Evolutionary conservation across 2,113 vertebrate genomes (phyloP), one percentile per base, ranked within the genome.

Genomic region (Beaufortia kweichowensis): DNA sequence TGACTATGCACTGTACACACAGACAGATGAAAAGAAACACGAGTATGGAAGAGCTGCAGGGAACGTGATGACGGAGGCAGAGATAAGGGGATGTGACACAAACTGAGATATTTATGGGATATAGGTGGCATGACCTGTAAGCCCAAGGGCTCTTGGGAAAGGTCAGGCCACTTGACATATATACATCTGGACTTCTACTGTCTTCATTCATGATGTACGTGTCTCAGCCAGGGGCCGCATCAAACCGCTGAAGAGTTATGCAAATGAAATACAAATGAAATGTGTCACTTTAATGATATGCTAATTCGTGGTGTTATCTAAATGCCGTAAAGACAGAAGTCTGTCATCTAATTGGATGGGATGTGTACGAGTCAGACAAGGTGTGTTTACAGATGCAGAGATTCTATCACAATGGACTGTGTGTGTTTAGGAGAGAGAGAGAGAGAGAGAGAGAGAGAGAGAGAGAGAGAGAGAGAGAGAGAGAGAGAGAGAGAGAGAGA

Each of bases 271-370:
- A 64, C 71, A 75, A 82, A 82, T 82, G 71, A 31, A 31, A 48
- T 41, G 59, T 78, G 76, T 78, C 43, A 53, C 35, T 78, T 70
- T 71, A 78, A 78, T 72, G 57, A 78, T 73, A 81, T 81, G 76
- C 70, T 78, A 82, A 82, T 78, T 64, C 10, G 15, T 3, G 11
- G 61, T 75, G 76, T 75, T 75, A 61, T 70, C 64, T 78, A 78
- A 78, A 81, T 81, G 76, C 46, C 57, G 66, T 78, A 81, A 75
- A 75, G 64, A 75, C 46, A 62, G 57, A 31, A 81, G 77, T 81
- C 70, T 75, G 63, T 74, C 75, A 46, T 68, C 68, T 75, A 78
- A 82, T 73, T 39, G 53, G 55, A 24, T 28, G 64, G 59, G 80
- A 69, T 14, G 48, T 53, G 3, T 21, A 23, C 2, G 53, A 70